These are phyloP conservation scores for Sebastes matsubarae DNA, from an alignment of 2,797 vertebrate species.

Conservation along the genomic window DNA sequence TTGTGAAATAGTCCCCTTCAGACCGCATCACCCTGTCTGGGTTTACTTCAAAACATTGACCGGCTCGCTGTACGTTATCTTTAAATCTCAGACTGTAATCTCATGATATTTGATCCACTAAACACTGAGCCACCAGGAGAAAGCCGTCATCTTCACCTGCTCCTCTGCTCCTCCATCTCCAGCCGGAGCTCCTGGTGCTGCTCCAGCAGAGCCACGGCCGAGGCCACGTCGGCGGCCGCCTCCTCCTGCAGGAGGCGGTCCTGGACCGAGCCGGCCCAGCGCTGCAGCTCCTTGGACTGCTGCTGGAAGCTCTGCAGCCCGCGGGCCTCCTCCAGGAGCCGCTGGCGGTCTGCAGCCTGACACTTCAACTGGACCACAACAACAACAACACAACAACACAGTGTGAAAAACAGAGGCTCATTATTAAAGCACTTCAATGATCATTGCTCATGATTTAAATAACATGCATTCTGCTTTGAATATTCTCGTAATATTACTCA, in stretches of 20 bases:
- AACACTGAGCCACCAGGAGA: no score
- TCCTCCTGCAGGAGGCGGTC: slow-evolving; percentile 83
- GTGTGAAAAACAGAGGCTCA: no score
- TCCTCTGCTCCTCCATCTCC: slow-evolving; percentile 84
- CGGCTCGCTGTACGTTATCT: no score
- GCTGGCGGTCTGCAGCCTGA: slow-evolving; percentile 64
- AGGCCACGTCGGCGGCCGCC: slow-evolving; percentile 77
- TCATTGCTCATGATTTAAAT: no score
- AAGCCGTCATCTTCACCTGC: slow-evolving; percentile 76
- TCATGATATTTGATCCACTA: no score
- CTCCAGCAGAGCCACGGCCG: slow-evolving; percentile 82
- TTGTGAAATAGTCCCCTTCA: no score
- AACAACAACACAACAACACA: neutral
- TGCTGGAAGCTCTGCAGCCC: slow-evolving; percentile 81
- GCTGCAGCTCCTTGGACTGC: slow-evolving; percentile 78
- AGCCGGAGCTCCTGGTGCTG: slow-evolving; percentile 82
- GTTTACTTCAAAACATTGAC: no score
- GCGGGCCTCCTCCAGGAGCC: slow-evolving; percentile 68
- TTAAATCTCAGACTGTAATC: no score
- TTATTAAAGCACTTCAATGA: no score
- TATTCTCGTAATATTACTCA: no score
- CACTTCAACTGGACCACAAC: slow-evolving; percentile 57
- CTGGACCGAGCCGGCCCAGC: slow-evolving; percentile 76
- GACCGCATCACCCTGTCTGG: no score
- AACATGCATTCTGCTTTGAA: no score